Evolutionary conservation across 2,797 vertebrate genomes (phyloP), one percentile per base, ranked within the genome.

Genomic region (Dromococcyx pavoninus): DNA sequence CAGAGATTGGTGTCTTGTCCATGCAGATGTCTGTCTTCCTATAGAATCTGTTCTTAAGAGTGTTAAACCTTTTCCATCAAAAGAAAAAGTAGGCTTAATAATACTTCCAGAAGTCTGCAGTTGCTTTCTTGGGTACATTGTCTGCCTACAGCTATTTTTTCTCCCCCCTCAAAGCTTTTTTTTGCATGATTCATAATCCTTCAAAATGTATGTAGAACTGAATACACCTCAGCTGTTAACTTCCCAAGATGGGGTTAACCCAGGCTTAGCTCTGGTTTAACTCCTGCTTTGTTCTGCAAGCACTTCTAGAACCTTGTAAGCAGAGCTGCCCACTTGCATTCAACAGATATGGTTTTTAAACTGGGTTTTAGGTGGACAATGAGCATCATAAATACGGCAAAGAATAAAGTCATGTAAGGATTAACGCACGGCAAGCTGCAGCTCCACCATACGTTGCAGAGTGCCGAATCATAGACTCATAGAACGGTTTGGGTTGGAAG

Each of bases 91-190:
- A 61, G 57, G 58, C 75, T 95, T 94, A 82, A 92, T 87, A 90
- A 72, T 54, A 57, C 27, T 80, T 93, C 86, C 48, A 8, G 83
- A 74, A 78, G 65, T 84, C 76, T 91, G 88, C 66, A 44, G 75
- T 87, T 92, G 66, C 84, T 89, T 94, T 95, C 89, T 95, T 84
- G 87, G 93, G 85, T 94, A 76, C 60, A 32, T 69, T 80, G 79
- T 58, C 94, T 93, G 76, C 91, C 79, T 86, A 71, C 70, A 62
- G 79, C 93, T 95, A 69, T 86, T 84, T 89, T 61, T 66, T 46
- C 35, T 13, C 28, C 17, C 11, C 30, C 16, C 14, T 33, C 21
- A 10, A 17, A 60, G 3, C 21, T 56, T 50, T 87, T 44, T 69
- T 53, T 24, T 51, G 33, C 2, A 3, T 77, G 76, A 86, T 94